These are phyloP conservation scores for Sarotherodon lohbergeri DNA, from an alignment of 2,113 vertebrate genomes.

Conservation along the genomic window DNA sequence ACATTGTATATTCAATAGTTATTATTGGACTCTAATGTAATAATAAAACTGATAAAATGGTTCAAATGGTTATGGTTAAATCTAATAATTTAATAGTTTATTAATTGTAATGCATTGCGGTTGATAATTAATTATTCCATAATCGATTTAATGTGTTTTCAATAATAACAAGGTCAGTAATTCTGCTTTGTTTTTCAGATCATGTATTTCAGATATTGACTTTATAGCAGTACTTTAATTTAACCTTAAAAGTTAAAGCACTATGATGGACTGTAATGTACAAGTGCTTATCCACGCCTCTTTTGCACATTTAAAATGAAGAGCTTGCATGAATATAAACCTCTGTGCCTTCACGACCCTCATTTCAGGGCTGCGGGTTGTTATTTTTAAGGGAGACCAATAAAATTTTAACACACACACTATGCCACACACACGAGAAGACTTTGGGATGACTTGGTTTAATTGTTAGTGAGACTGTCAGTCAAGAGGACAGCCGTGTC, in stretches of 20 bases:
- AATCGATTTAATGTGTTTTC: neutral
- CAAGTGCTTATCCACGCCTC: neutral
- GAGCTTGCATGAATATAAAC: neutral
- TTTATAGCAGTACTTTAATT: neutral
- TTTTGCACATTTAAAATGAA: neutral
- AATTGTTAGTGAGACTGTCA: conserved; percentile 3
- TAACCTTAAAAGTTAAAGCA: neutral
- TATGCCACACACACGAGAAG: neutral
- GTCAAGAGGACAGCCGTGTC: neutral
- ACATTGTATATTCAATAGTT: neutral
- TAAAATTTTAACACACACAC: neutral
- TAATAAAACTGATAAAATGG: neutral
- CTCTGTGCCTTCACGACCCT: neutral
- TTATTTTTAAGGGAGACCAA: conserved; percentile 6
- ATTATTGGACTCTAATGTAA: neutral
- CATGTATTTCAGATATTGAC: neutral
- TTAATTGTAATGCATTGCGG: neutral
- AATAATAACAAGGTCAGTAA: neutral
- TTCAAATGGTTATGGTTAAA: neutral
- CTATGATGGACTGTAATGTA: neutral
- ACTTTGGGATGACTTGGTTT: neutral
- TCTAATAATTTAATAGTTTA: accelerated
- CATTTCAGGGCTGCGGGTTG: conserved; percentile 1
- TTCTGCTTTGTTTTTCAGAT: neutral
- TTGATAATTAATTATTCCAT: neutral